Base-by-base conservation (phyloP, 1,140 invertebrate genomes). In the Sipha flava region DNA sequence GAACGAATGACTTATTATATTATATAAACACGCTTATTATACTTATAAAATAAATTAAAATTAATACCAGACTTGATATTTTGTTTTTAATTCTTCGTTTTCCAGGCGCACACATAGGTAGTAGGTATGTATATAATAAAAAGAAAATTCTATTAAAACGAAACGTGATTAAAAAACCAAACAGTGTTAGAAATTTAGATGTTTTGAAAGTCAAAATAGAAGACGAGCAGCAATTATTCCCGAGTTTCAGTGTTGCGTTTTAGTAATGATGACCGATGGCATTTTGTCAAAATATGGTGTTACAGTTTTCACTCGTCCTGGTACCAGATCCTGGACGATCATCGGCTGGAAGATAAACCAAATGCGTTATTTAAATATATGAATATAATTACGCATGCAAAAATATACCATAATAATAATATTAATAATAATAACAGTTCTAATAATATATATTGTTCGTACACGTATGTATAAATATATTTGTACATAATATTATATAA, bases 301-400 rank as follows among this genome's bases (percentile, higher is more conserved):
- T 77, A 77, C 73, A 23, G 73, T 77, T 77, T 77, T 77, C 52
- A 77, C 73, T 57, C 73, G 73, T 77, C 73, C 73, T 59, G 73
- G 73, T 16, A 59, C 52, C 16, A 10, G 52, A 31, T 59, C 73
- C 34, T 77, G 73, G 21, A 54, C 73, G 73, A 40, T 77, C 52
- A 77, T 18, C 73, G 73, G 2, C 73, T 77, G 52, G 3, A 59
- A 77, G 23, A 66, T n/a, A n/a, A n/a, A n/a, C n/a, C n/a, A n/a
- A n/a, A n/a, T n/a, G n/a, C n/a, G n/a, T n/a, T n/a, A n/a, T n/a
- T n/a, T n/a, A n/a, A n/a, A n/a, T n/a, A n/a, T n/a, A n/a, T n/a
- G n/a, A 34, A 21, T 54, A 23, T 54, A 12, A 23, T 23, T 26
- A 54, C 21, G n/a, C n/a, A 54, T 14, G 21, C 52, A 54, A 54